A percentile compares a stretch with the other conserved stretches of the same genome.
Evolutionary conservation across 2,113 vertebrate species (phyloP).

Genomic region (Oplegnathus fasciatus): DNA sequence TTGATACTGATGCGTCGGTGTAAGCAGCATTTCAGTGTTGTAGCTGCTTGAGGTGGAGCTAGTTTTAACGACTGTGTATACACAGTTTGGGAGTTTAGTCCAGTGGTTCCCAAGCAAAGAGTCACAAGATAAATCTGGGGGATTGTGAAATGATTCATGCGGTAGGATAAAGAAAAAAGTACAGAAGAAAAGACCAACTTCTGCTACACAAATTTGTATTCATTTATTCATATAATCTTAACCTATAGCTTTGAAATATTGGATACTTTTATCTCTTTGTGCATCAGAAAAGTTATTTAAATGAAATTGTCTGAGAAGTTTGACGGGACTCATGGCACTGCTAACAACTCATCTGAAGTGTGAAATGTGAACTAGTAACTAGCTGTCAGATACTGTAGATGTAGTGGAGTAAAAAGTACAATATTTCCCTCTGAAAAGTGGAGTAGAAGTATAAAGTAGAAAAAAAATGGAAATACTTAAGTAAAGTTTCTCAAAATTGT

Average conservation of each 20-base stretch:
- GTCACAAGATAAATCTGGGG: background rate
- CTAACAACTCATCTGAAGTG: background rate
- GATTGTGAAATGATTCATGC: background rate
- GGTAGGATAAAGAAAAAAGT: too few relatives aligned
- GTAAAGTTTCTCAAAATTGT: too few relatives aligned
- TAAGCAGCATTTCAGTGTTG: too few relatives aligned
- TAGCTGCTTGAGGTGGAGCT: background rate
- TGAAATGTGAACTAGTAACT: background rate
- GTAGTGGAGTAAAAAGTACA: too few relatives aligned
- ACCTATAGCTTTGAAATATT: background rate
- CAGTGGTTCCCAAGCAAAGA: background rate
- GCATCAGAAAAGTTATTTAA: background rate
- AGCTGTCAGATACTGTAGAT: too few relatives aligned
- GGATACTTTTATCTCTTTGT: too few relatives aligned
- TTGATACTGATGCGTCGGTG: too few relatives aligned
- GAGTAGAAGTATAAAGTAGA: too few relatives aligned
- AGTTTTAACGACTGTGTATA: background rate
- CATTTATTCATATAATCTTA: background rate
- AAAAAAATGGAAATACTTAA: too few relatives aligned
- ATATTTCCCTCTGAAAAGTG: too few relatives aligned
- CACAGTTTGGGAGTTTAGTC: background rate
- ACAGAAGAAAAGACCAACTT: background rate
- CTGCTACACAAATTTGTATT: background rate
- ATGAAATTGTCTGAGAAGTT: background rate
- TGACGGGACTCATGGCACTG: background rate